Evolutionary conservation across 2,888 invertebrate species (phyloP), one percentile per base, ranked within the genome.

Genomic region (Chaetogeoica ovagalla): DNA sequence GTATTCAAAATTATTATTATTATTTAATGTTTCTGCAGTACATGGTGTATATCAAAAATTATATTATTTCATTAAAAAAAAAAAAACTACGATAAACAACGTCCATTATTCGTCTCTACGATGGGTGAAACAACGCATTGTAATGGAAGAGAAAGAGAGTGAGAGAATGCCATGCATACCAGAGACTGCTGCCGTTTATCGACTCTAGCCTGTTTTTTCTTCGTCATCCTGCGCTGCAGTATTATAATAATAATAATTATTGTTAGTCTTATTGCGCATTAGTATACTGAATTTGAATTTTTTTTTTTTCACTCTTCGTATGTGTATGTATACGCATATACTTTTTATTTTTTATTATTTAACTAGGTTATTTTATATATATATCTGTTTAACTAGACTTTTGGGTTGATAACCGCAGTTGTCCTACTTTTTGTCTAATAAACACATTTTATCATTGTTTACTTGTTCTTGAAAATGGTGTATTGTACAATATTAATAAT

Each of bases 371-470:
- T 62, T 63, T 79, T 65, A 63, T 73, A 60, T 68, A 48, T 68
- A 69, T 66, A 66, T 60, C 69, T 77, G 76, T 77, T 77, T 69
- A 48, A 69, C 76, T 69, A 77, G 76, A 77, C 69, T 77, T 69
- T 60, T 69, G 76, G 48, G 59, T 69, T 69, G 76, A 79, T 79
- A 79, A 79, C 70, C 39, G 70, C 77, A 79, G 77, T 77, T 77
- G 77, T 79, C 77, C 63, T 79, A 79, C 70, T 70, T 79, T 77
- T 79, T 70, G 77, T 79, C 77, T 79, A 79, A 79, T 79, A 79
- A 79, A 79, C 70, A 79, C 77, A 63, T 79, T 79, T 79, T 79
- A 79, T 79, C 77, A 71, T 79, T 79, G 77, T 79, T 79, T 70
- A 79, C 60, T 70, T 70, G 37, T 70, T 69, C 60, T 77, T 69